Evolutionary conservation across 2,888 invertebrate genomes (phyloP).

Genomic region (Petrophora chlorosata): DNA sequence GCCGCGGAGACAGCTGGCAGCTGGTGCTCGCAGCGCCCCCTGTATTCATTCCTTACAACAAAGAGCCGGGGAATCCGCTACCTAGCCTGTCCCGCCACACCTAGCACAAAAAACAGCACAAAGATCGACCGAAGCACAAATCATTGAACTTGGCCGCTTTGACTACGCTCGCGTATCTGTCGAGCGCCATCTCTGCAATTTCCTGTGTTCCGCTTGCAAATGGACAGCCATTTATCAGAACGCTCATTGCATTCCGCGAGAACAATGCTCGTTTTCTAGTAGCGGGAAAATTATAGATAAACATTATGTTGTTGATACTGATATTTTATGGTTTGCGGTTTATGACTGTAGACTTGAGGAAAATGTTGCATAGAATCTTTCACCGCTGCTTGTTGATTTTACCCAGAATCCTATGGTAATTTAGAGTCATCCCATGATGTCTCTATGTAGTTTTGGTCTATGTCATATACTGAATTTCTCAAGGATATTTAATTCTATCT

Average conservation of each 20-base stretch:
- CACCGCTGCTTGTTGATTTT: too few relatives aligned
- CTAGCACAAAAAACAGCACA: conserved; percentile 44
- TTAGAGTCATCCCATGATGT: too few relatives aligned
- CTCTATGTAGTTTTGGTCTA: too few relatives aligned
- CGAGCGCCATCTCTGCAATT: conserved; percentile 25
- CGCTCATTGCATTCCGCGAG: conserved; percentile 27
- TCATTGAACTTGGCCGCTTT: conserved; percentile 34
- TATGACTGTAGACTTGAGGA: too few relatives aligned
- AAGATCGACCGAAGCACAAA: conserved; percentile 33
- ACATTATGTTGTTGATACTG: background rate
- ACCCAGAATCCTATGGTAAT: too few relatives aligned
- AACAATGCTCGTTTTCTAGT: conserved; percentile 27
- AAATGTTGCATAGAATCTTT: too few relatives aligned
- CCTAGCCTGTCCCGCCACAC: conserved; percentile 46
- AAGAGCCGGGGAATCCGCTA: conserved; percentile 41
- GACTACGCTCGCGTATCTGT: conserved; percentile 8
- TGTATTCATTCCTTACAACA: conserved; percentile 42
- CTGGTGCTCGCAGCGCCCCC: conserved; percentile 56
- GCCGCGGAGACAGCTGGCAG: conserved; percentile 55
- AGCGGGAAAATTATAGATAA: conserved; percentile 6
- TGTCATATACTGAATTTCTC: too few relatives aligned
- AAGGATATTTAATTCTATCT: too few relatives aligned
- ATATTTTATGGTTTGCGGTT: background rate
- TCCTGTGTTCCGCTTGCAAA: conserved; percentile 30
- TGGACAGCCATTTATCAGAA: conserved; percentile 22